Evolutionary conservation across 2,888 invertebrate genomes (phyloP).

Genomic region (Thysanoteuthis rhombus): DNA sequence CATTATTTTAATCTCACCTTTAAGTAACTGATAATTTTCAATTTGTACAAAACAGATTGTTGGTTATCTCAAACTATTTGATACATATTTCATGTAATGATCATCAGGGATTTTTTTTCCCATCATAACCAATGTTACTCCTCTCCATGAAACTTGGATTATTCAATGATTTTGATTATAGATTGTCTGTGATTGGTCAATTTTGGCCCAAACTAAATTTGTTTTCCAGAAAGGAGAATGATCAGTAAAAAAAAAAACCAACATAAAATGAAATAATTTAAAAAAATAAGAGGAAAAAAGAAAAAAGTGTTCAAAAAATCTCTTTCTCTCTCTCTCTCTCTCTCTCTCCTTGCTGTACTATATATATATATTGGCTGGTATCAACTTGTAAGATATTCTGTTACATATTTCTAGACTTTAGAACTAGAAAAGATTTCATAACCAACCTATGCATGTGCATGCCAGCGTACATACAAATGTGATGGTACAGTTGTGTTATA

Average conservation of each 20-base stretch:
- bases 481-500: background rate
- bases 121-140: background rate
- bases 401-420: conserved; percentile 12
- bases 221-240: background rate
- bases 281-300: background rate
- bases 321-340: background rate
- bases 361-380: background rate
- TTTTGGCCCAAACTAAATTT: background rate
- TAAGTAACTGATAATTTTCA: background rate
- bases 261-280: background rate
- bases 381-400: conserved; percentile 12
- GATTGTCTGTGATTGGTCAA: background rate
- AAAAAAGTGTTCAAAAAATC: background rate
- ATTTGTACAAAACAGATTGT: background rate
- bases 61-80: background rate
- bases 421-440: conserved; percentile 12
- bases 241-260: background rate
- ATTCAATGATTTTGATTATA: conserved; percentile 12
- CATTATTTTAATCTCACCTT: background rate
- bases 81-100: background rate
- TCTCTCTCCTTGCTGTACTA: background rate
- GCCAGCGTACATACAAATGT: conserved; percentile 12
- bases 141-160: background rate
- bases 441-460: background rate
- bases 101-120: background rate